phyloP scores from a whole-genome alignment of 2,888 invertebrate genomes.

The Ceraclea dissimilis region DNA sequence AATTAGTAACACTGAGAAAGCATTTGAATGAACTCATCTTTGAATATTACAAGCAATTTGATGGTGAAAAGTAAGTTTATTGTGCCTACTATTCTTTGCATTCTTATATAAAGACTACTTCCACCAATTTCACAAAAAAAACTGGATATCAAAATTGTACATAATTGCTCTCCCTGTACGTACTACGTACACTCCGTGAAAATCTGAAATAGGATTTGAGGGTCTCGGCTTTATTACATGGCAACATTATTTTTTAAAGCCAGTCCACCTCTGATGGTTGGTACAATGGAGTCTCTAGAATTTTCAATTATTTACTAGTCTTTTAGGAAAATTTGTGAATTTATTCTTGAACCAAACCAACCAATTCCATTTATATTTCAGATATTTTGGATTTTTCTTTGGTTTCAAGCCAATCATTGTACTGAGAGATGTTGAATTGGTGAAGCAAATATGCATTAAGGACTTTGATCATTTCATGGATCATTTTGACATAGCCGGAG shows the following conservation, averaged over 20 bases:
- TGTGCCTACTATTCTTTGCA: background rate
- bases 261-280: no score
- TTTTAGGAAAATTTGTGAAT: background rate
- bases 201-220: no score
- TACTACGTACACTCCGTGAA: no score
- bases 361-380: conserved; percentile 1
- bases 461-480: conserved; percentile 16
- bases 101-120: no score
- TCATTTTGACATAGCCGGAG: conserved; percentile 7
- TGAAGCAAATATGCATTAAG: conserved; percentile 20
- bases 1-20: background rate
- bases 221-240: background rate
- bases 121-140: no score
- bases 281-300: no score
- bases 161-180: no score
- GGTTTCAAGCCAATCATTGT: conserved; percentile 2
- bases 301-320: no score
- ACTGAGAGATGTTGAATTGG: conserved; percentile 21
- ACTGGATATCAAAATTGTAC: no score
- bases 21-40: conserved; percentile 1
- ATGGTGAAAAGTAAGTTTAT: conserved; percentile 6
- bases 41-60: conserved; percentile 5
- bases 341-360: background rate
- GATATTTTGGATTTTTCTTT: conserved; percentile 12
- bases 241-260: background rate